Base-by-base conservation (phyloP, 1,140 invertebrate genomes). In the Gonioctena quinquepunctata region DNA sequence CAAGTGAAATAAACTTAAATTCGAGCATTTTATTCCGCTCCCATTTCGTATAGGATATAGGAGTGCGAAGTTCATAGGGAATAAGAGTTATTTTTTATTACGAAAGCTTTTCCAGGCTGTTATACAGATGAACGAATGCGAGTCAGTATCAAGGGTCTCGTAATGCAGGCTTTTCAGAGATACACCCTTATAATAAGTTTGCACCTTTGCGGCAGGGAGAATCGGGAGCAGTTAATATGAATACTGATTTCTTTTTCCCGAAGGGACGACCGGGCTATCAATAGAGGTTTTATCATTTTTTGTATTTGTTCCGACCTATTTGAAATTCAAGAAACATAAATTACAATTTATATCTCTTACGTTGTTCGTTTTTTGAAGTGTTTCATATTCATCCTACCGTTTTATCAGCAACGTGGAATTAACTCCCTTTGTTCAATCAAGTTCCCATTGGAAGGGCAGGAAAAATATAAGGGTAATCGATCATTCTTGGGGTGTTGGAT, bases 111-210 rank as follows among this genome's bases (percentile, higher is more conserved):
- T 59, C 23, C 57, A 69, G 70, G 59, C 70, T 75, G 73, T 77
- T 76, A 75, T 59, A 72, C 75, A 69, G 71, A 68, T 61, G 74
- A 76, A 28, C 72, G 74, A 73, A 61, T 61, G 56, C 69, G 69
- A 65, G 68, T 70, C 69, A 74, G 72, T 75, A 73, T 77, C 77
- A 76, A 76, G 77, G 77, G 77, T 73, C 73, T 78, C 71, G 68
- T 76, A 75, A 76, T 76, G 63, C 73, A 71, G 74, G 72, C 72
- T 76, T 76, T 72, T 77, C 76, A 25, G 64, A 74, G 74, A 77
- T 74, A 74, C 75, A 76, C 74, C 74, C 74, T 77, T 72, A 76
- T 77, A 77, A 77, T 77, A 77, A 77, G 74, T 77, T 77, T 77
- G 68, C 76, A 77, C 76, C 76, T 77, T 77, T 76, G 71, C 52